Evolutionary conservation across 2,113 vertebrate genomes (phyloP).

Genomic region (Cervus canadensis): DNA sequence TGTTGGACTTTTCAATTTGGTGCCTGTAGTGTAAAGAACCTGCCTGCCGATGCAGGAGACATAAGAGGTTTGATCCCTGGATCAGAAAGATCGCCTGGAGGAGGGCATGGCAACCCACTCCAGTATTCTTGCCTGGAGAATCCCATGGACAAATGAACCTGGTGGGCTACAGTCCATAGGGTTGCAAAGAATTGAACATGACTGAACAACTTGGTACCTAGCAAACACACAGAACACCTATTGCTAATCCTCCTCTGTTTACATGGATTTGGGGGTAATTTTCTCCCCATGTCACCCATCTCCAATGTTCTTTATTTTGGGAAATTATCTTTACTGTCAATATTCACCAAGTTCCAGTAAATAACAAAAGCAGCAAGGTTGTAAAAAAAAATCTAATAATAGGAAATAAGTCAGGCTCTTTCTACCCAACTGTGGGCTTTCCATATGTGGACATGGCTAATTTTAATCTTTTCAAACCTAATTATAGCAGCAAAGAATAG

Average conservation of each 20-base stretch:
- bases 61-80: background rate
- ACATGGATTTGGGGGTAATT: background rate
- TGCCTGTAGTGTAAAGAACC: background rate
- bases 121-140: background rate
- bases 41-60: background rate
- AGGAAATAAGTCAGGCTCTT: conserved; percentile 4
- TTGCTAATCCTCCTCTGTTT: background rate
- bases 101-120: background rate
- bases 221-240: background rate
- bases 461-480: conserved; percentile 10
- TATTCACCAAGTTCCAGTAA: background rate
- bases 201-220: background rate
- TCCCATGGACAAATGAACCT: background rate
- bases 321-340: background rate
- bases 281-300: background rate
- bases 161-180: background rate
- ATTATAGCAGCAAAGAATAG: background rate
- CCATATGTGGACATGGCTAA: background rate
- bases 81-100: background rate
- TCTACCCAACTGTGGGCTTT: background rate
- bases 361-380: conserved; percentile 1
- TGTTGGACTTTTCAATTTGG: background rate
- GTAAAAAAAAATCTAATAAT: background rate
- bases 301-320: background rate
- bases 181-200: background rate